These are phyloP conservation scores for Macrophya alboannulata DNA, from an alignment of 2,888 invertebrate species.

Conservation along the genomic window DNA sequence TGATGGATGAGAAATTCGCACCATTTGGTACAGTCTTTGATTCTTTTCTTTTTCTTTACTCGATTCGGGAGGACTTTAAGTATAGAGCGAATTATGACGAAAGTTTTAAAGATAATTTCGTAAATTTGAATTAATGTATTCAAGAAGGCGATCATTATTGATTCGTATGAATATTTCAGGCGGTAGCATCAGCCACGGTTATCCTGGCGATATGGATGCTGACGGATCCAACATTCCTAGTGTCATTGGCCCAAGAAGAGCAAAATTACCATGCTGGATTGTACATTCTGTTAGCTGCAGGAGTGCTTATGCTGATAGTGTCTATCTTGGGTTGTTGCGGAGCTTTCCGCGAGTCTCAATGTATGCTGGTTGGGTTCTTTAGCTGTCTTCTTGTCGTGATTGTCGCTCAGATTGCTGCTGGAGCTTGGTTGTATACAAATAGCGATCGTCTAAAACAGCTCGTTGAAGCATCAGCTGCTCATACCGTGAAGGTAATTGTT, in stretches of 20 bases:
- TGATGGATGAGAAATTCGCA: no score
- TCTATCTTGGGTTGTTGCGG: constrained; percentile 93
- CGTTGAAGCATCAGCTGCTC: constrained; percentile 80
- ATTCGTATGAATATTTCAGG: constrained; percentile 81
- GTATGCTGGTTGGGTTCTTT: constrained; percentile 91
- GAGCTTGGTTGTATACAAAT: constrained; percentile 89
- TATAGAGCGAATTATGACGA: neutral
- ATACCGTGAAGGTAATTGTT: constrained; percentile 74
- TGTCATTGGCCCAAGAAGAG: constrained; percentile 86
- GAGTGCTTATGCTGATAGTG: constrained; percentile 87
- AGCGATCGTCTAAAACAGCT: constrained; percentile 85
- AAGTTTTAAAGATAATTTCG: neutral
- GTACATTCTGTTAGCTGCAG: constrained; percentile 88
- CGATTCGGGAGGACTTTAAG: neutral
- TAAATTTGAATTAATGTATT: neutral
- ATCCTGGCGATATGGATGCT: constrained; percentile 90
- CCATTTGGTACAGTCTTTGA: no score
- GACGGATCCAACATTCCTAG: constrained; percentile 88
- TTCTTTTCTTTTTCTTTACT: no score
- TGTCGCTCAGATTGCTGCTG: constrained; percentile 90
- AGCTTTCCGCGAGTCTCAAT: constrained; percentile 89
- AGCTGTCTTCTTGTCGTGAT: constrained; percentile 89
- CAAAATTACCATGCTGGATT: constrained; percentile 86
- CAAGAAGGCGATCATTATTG: neutral
- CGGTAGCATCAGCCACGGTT: constrained; percentile 87